Percentiles rank a stretch among this genome's conserved stretches.
phyloP scores from a whole-genome alignment of 2,888 invertebrate genomes.

The Nezara viridula region DNA sequence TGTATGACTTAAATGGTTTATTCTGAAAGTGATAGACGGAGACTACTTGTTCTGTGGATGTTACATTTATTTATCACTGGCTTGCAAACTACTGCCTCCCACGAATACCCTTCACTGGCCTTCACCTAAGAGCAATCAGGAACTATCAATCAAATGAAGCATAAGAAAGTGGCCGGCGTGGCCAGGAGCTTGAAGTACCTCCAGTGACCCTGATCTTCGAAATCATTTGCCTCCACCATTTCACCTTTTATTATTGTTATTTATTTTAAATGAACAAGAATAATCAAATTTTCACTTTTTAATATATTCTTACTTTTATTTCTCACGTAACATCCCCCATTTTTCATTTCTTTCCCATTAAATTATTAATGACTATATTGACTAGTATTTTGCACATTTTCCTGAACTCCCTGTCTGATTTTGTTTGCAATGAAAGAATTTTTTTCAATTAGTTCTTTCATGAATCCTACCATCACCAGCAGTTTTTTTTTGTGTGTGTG shows the following conservation, averaged over 20 bases:
- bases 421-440: too few relatives aligned
- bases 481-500: too few relatives aligned
- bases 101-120: neutral
- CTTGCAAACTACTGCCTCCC: neutral
- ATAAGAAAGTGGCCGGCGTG: neutral
- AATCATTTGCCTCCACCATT: neutral
- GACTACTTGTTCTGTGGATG: too few relatives aligned
- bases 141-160: neutral
- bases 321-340: too few relatives aligned
- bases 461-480: too few relatives aligned
- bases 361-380: too few relatives aligned
- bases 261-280: neutral
- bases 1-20: neutral
- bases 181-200: neutral
- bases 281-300: too few relatives aligned
- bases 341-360: too few relatives aligned
- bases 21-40: neutral
- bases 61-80: neutral
- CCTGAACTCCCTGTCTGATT: too few relatives aligned
- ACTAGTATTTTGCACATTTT: too few relatives aligned
- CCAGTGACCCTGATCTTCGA: neutral
- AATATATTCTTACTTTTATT: too few relatives aligned
- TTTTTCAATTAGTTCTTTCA: too few relatives aligned
- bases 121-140: neutral
- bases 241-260: neutral